These are phyloP conservation scores for Xenops minutus DNA, from an alignment of 2,797 vertebrate species.

Conservation along the genomic window DNA sequence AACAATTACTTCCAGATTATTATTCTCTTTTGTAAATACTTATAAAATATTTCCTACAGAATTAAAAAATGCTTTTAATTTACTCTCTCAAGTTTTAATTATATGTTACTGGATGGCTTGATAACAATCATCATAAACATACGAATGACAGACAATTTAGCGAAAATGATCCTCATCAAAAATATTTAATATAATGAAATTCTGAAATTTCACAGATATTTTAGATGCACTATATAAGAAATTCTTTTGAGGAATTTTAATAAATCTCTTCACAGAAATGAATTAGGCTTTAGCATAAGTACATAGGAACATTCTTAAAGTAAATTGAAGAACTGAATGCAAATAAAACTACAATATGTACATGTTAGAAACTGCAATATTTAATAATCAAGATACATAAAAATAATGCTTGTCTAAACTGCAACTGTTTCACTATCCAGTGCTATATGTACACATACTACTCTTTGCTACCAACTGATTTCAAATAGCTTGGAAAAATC, in stretches of 20 bases:
- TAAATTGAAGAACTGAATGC: constrained; percentile 42
- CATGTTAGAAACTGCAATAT: constrained; percentile 49
- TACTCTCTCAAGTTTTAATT: constrained; percentile 63
- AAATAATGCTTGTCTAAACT: background rate
- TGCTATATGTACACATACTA: background rate
- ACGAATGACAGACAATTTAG: constrained; percentile 49
- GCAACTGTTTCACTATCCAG: constrained; percentile 25
- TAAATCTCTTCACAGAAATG: constrained; percentile 47
- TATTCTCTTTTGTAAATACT: constrained; percentile 43
- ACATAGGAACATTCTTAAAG: constrained; percentile 48
- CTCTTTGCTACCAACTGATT: background rate
- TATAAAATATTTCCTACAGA: constrained; percentile 43
- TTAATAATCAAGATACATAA: constrained; percentile 18
- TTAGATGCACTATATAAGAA: background rate
- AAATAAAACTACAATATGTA: constrained; percentile 44
- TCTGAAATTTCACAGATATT: constrained; percentile 47
- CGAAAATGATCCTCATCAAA: constrained; percentile 53
- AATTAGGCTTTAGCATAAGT: constrained; percentile 45
- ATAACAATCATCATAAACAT: constrained; percentile 60
- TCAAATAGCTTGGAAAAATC: background rate
- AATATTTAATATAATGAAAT: constrained; percentile 19
- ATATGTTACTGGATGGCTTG: constrained; percentile 37
- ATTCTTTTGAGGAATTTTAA: constrained; percentile 50
- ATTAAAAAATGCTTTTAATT: constrained; percentile 55
- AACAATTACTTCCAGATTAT: constrained; percentile 44